These are phyloP conservation scores for Eilema caniola DNA, from an alignment of 2,888 invertebrate genomes.

Conservation along the genomic window DNA sequence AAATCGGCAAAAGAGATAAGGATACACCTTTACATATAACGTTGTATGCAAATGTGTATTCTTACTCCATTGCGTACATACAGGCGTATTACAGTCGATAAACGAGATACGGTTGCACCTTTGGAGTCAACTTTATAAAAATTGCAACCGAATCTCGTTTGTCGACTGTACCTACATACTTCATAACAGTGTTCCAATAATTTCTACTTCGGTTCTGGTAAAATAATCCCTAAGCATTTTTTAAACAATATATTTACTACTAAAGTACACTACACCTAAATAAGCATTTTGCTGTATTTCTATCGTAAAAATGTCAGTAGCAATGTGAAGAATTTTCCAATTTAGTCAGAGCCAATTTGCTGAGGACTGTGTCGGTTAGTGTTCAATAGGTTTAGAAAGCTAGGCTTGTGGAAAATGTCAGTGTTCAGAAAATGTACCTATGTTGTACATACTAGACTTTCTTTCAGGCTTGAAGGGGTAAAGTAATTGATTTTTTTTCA, in stretches of 20 bases:
- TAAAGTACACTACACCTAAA: no score
- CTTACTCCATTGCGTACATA: no score
- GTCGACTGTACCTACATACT: not conserved
- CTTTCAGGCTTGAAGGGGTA: conserved; percentile 3
- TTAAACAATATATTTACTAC: not conserved
- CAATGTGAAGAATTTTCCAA: conserved; percentile 41
- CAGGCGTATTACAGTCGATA: no score
- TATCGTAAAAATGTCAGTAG: conserved; percentile 17
- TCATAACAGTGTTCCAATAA: not conserved
- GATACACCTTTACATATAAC: no score
- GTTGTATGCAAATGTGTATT: no score
- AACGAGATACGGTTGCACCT: no score
- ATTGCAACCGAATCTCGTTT: not conserved
- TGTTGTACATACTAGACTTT: conserved; percentile 5
- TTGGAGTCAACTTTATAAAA: no score
- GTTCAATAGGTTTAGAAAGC: conserved; percentile 19
- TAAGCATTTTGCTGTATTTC: not conserved
- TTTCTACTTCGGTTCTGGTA: not conserved
- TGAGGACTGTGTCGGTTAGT: conserved; percentile 13
- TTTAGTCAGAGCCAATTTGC: conserved; percentile 33
- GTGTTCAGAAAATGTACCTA: conserved; percentile 8
- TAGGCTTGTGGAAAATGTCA: conserved; percentile 15
- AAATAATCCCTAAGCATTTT: not conserved
- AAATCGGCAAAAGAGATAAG: no score
- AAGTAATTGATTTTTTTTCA: conserved; percentile 15